Base-by-base conservation (phyloP, 2,888 invertebrate species). In the Byasa hedistus region DNA sequence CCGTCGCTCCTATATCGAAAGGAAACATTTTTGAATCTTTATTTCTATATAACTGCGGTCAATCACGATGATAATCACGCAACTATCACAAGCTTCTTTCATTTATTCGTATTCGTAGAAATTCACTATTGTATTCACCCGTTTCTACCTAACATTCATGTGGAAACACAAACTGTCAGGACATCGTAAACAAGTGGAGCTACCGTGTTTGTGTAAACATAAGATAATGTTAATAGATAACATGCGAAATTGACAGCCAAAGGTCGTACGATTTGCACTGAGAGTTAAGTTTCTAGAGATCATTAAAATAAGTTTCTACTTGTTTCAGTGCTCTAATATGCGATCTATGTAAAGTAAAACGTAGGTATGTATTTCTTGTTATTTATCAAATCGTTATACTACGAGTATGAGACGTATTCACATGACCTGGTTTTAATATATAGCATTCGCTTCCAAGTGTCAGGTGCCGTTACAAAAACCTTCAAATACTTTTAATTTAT, bases 161-260 rank as follows among this genome's bases (percentile, higher is more conserved):
- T 61, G 55, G 54, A 54, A n/a, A 32, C 55, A 39, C 23, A 23
- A n/a, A 55, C 36, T 24, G 54, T 39, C 55, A 22, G 54, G 32
- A 36, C 57, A 36, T 23, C 32, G n/a, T 52, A 54, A 39, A 61
- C 61, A 21, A 54, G 3, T 22, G 52, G 52, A 19, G 51, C 24
- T 15, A 39, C 27, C 36, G 54, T 39, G 55, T 55, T 39, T 55
- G 22, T 61, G 61, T 61, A 61, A 61, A 61, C 22, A 55, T n/a
- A 19, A 3, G 7, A 61, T 36, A 61, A 55, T 23, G 21, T 51
- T 51, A 21, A 21, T 21, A 19, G 51, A 39, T 39, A 21, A n/a
- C n/a, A 21, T 21, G 51, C n/a, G 51, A 51, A 51, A 51, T 51
- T 51, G 51, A 51, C 21, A 21, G 51, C 51, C n/a, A 51, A 21